phyloP scores from a whole-genome alignment of 2,797 vertebrate genomes.

The Tokudaia tokunoshimensis region DNA sequence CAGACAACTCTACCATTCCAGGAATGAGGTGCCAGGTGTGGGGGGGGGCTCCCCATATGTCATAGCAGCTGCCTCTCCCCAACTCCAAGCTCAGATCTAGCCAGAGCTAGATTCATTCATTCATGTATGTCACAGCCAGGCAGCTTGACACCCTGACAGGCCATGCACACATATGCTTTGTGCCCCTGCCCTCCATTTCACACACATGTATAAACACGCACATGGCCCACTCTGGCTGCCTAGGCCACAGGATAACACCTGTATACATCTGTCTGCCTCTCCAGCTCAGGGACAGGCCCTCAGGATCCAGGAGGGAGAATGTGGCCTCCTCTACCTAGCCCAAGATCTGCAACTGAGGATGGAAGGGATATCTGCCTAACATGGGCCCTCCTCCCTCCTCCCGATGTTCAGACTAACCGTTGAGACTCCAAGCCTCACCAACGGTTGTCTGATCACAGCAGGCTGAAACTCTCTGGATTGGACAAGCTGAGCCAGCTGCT shows the following conservation, averaged over 20 bases:
- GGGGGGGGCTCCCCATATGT: not conserved
- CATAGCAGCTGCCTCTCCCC: not conserved
- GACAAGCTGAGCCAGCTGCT: conserved; percentile 40
- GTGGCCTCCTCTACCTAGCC: not conserved
- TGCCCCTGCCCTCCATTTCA: not conserved
- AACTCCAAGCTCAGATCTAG: not conserved
- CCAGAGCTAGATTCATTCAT: not conserved
- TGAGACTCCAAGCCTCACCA: conserved; percentile 66
- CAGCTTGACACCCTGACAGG: not conserved
- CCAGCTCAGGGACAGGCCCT: not conserved
- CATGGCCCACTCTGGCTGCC: not conserved
- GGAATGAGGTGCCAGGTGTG: not conserved
- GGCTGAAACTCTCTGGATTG: not conserved
- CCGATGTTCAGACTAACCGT: conserved; percentile 41
- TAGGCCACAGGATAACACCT: not conserved
- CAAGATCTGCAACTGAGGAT: not conserved
- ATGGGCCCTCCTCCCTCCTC: not conserved
- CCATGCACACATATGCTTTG: not conserved
- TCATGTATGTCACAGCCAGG: not conserved
- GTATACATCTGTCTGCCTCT: not conserved
- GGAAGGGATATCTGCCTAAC: no score
- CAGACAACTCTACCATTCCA: not conserved
- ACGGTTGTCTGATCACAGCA: conserved; percentile 64
- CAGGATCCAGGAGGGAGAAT: not conserved
- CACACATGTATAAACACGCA: not conserved